These are phyloP conservation scores for Oligia fasciuncula DNA, from an alignment of 2,888 invertebrate genomes.

Conservation along the genomic window DNA sequence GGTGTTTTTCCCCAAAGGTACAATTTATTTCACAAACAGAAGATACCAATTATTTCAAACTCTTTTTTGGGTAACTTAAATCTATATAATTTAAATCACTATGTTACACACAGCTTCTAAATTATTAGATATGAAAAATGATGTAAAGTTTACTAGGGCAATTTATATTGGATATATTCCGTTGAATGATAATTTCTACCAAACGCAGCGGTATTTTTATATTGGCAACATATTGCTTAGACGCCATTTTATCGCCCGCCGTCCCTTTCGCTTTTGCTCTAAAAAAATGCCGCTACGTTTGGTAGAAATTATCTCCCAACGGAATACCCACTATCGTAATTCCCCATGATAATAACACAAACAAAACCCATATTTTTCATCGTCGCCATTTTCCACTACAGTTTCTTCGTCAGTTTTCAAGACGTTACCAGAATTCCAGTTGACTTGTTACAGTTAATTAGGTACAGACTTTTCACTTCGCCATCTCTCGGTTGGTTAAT, in stretches of 20 bases:
- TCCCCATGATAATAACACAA: neutral
- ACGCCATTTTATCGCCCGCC: too few relatives aligned
- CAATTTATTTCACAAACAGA: conserved; percentile 12
- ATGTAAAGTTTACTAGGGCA: neutral
- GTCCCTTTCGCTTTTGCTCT: too few relatives aligned
- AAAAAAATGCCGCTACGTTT: too few relatives aligned
- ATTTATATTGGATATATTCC: neutral
- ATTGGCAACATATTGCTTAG: neutral
- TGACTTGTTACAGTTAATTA: conserved; percentile 69
- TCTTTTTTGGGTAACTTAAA: neutral
- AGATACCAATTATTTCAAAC: neutral
- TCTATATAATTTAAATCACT: neutral
- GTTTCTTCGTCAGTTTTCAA: conserved; percentile 14
- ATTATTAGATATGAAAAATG: neutral
- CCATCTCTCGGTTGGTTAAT: conserved; percentile 65
- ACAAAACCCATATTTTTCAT: neutral
- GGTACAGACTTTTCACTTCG: conserved; percentile 68
- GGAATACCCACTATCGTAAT: too few relatives aligned
- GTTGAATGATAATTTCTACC: neutral
- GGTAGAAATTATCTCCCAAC: too few relatives aligned
- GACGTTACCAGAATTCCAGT: conserved; percentile 32
- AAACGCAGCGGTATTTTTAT: neutral
- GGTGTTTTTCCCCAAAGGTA: neutral
- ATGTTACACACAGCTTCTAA: neutral
- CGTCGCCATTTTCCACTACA: neutral